phyloP scores from a whole-genome alignment of 2,113 vertebrate species.

The Enhydra lutris region DNA sequence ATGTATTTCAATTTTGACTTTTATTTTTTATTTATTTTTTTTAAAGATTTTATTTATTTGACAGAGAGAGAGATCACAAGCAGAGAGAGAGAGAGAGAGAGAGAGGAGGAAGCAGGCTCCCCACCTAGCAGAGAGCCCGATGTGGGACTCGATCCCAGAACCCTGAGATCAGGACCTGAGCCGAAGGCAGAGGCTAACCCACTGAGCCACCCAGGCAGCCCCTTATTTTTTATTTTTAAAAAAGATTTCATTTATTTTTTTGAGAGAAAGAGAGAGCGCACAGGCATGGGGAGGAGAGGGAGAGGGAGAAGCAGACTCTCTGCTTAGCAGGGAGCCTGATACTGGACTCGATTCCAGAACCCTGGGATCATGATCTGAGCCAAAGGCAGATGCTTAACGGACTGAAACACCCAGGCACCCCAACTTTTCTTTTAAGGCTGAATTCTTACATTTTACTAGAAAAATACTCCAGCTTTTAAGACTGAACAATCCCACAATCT shows the following conservation, averaged over 20 bases:
- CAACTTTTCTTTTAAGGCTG: background rate
- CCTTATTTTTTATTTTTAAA: background rate
- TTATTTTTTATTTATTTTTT: background rate
- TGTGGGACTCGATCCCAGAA: background rate
- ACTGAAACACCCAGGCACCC: background rate
- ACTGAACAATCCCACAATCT: background rate
- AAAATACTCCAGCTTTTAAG: background rate
- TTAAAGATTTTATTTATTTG: no score
- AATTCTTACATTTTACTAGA: background rate
- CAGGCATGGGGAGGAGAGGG: background rate
- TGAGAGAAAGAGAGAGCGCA: background rate
- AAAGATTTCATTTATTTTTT: background rate
- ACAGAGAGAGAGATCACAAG: no score
- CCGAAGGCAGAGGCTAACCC: background rate
- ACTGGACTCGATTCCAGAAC: background rate
- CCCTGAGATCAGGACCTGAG: background rate
- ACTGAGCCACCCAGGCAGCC: background rate
- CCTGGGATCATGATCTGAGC: background rate
- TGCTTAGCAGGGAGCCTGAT: background rate
- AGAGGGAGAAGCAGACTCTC: background rate
- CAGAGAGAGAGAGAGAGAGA: background rate
- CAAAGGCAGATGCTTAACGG: background rate
- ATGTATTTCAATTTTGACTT: background rate
- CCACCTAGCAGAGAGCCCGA: background rate
- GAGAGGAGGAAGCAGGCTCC: background rate